phyloP scores from a whole-genome alignment of 1,140 invertebrate genomes.

The Ips typographus region DNA sequence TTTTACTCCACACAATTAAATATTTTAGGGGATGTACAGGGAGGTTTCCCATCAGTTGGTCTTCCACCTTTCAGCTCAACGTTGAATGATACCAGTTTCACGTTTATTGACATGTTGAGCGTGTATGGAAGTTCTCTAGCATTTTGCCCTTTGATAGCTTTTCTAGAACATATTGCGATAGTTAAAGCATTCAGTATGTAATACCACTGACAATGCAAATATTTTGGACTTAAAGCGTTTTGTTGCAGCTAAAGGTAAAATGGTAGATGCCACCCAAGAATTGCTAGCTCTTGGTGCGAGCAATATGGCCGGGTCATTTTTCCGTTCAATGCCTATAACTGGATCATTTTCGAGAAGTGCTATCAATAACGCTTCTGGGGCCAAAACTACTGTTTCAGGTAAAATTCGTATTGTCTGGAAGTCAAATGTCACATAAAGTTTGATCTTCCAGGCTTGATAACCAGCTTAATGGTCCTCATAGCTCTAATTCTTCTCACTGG shows the following conservation, averaged over 20 bases:
- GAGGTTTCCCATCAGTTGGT: conserved; percentile 64
- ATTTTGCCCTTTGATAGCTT: conserved; percentile 75
- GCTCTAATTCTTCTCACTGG: conserved; percentile 71
- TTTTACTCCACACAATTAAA: neutral
- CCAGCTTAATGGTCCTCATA: conserved; percentile 70
- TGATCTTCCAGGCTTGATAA: conserved; percentile 58
- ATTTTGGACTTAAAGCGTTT: neutral
- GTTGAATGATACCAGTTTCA: conserved; percentile 59
- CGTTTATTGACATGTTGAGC: conserved; percentile 64
- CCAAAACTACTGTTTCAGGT: conserved; percentile 80
- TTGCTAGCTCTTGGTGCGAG: conserved; percentile 80
- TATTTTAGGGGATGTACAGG: conserved; percentile 62
- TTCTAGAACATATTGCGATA: conserved; percentile 83
- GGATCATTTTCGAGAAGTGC: conserved; percentile 88
- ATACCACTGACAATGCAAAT: conserved; percentile 7
- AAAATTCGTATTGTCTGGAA: conserved; percentile 49
- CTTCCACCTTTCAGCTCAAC: conserved; percentile 63
- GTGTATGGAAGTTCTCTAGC: conserved; percentile 69
- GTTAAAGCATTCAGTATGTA: conserved; percentile 78
- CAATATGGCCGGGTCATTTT: conserved; percentile 85
- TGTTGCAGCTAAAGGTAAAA: conserved; percentile 70
- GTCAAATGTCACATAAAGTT: neutral
- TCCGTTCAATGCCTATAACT: conserved; percentile 83
- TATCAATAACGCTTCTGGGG: conserved; percentile 89
- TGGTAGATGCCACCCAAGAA: conserved; percentile 81